Conservation (phyloP, 1,140 invertebrate genomes). For the Nasonia giraulti region DNA sequence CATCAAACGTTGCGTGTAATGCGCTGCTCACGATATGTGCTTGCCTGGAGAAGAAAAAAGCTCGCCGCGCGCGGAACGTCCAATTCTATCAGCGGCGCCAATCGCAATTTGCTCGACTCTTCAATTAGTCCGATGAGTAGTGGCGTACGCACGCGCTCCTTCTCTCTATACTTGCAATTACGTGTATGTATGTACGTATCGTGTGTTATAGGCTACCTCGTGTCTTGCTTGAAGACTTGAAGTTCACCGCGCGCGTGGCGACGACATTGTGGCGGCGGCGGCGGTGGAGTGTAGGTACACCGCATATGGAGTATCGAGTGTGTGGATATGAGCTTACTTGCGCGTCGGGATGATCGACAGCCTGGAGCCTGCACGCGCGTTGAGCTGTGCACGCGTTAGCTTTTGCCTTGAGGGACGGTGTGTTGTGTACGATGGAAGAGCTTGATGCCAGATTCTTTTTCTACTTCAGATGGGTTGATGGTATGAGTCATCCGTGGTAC, state of each 20-base stretch:
- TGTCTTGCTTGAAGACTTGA: background rate
- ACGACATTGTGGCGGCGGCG: background rate
- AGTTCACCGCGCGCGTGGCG: background rate
- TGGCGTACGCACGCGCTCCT: constrained; percentile 20
- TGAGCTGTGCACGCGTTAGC: background rate
- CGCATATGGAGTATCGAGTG: background rate
- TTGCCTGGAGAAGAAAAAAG: background rate
- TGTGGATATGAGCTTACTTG: constrained; percentile 11
- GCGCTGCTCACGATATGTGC: background rate
- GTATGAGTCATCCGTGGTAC: background rate
- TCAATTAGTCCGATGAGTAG: constrained; percentile 46
- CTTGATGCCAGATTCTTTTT: background rate
- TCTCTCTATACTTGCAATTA: constrained; percentile 24
- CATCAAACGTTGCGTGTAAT: constrained; percentile 3
- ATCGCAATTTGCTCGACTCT: constrained; percentile 47
- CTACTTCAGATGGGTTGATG: background rate
- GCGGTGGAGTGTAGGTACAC: background rate
- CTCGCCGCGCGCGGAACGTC: constrained; percentile 8
- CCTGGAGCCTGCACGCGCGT: no score
- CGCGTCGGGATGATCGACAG: constrained; percentile 16
- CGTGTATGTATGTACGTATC: background rate
- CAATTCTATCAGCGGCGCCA: constrained; percentile 47
- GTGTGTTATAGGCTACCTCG: background rate
- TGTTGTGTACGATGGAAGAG: background rate
- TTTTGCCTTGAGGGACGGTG: background rate